Conservation (phyloP, 2,113 vertebrate species). For the Microcebus lehilahytsara region DNA sequence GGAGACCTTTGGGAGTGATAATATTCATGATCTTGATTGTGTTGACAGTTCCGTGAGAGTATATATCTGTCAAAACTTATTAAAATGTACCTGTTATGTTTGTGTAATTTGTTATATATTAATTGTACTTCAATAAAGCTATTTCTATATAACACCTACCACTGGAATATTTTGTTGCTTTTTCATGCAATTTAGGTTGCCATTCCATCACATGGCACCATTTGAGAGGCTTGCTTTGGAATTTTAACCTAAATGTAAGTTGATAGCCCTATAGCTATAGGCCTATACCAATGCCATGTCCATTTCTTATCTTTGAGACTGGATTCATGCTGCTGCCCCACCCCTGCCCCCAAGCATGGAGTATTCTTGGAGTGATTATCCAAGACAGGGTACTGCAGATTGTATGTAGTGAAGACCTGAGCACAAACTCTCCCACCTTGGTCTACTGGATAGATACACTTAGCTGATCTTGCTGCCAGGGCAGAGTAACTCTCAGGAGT, state of each 20-base stretch:
- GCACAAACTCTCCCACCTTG: no score
- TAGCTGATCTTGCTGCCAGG: not conserved
- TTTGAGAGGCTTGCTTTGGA: slow-evolving; percentile 37
- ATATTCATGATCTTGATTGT: not conserved
- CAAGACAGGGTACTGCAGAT: not conserved
- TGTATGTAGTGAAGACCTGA: not conserved
- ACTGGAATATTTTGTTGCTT: slow-evolving; percentile 33
- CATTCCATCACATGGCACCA: not conserved
- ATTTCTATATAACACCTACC: slow-evolving; percentile 9
- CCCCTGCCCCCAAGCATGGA: not conserved
- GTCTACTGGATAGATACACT: not conserved
- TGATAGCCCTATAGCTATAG: no score
- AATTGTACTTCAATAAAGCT: not conserved
- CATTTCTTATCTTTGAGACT: not conserved
- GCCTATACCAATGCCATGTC: not conserved
- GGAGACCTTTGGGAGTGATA: not conserved
- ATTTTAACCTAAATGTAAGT: not conserved
- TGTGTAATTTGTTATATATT: not conserved
- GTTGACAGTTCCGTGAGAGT: not conserved
- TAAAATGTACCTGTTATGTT: not conserved
- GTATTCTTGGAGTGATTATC: not conserved
- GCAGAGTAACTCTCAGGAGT: not conserved
- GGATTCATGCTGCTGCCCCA: rapidly evolving
- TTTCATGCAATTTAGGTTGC: not conserved
- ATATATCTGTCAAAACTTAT: no score